Base-by-base conservation (phyloP, 2,888 invertebrate species). In the Scotopteryx bipunctaria region DNA sequence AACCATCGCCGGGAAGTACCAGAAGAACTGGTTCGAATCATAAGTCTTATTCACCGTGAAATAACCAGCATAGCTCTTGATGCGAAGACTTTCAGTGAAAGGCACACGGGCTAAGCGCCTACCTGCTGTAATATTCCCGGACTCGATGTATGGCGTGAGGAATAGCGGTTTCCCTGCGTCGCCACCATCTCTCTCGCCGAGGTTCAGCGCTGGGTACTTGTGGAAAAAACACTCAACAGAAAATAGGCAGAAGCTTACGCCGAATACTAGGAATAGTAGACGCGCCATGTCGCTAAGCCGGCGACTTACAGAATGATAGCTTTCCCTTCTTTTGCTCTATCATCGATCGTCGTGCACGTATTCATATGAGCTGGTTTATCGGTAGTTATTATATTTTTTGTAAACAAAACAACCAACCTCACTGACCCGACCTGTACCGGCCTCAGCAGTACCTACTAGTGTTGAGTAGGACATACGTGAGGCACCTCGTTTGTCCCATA, bases 11-110 rank as follows among this genome's bases (percentile, higher is more conserved):
- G 97, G 97, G 75, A 97, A 97, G 73, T 95, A 97, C 97, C 97
- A 98, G 81, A 98, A 97, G 85, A 97, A 98, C 82, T 96, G 91
- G 72, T 97, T 97, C 0, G 97, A 96, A 63, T 95, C 92, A 69
- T 91, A 94, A 0, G 90, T 80, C 65, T 94, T 92, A 75, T 97
- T 94, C 0, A 98, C 97, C 0, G 97, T 98, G 45, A 98, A 90
- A 74, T 94, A 97, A 5, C 96, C 95, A n/a, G 95, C 91, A 71
- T 94, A 95, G 68, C 95, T 95, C 61, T 88, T 91, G 15, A 94
- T 84, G 8, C 91, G 85, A 21, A 86, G 91, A 78, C 91, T 87
- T 40, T 93, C 92, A 29, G 92, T 92, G 63, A 93, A 92, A 1
- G 91, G 84, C 0, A 94, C 93, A 8, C 91, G 72, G 0, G 93